Evolutionary conservation across 2,797 vertebrate genomes (phyloP).

Genomic region (Eospalax fontanierii): DNA sequence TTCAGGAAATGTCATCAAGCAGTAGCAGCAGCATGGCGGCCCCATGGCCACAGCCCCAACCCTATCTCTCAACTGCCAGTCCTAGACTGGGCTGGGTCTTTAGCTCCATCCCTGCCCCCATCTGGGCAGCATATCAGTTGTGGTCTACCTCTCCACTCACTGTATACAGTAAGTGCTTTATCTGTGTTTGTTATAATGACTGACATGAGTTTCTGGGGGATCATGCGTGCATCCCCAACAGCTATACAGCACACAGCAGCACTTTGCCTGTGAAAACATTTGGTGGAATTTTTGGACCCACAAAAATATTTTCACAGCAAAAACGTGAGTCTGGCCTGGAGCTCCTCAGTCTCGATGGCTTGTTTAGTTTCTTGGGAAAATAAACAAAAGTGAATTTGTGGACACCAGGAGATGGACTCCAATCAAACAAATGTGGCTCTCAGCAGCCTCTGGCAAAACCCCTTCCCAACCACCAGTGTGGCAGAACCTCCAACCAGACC

Average conservation of each 20-base stretch:
- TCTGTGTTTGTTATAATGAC: background rate
- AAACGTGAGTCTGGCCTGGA: slow-evolving; percentile 38
- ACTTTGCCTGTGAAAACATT: slow-evolving; percentile 72
- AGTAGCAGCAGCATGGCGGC: rapidly evolving
- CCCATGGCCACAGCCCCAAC: rapidly evolving
- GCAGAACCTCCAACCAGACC: background rate
- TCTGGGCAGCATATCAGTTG: rapidly evolving
- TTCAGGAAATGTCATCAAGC: rapidly evolving
- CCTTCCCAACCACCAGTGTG: rapidly evolving
- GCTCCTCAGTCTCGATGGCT: slow-evolving; percentile 44
- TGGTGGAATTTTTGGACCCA: slow-evolving; percentile 74
- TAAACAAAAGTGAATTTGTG: slow-evolving; percentile 71
- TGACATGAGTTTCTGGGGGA: background rate
- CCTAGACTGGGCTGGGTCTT: background rate
- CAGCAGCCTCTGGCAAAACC: rapidly evolving
- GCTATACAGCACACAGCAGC: slow-evolving; percentile 16
- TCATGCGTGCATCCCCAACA: rapidly evolving
- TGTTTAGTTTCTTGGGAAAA: slow-evolving; percentile 68
- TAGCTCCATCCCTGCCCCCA: background rate
- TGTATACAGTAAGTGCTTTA: rapidly evolving
- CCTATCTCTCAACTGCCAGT: rapidly evolving
- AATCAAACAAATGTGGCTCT: background rate
- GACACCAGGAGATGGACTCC: slow-evolving; percentile 29
- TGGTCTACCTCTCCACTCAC: background rate
- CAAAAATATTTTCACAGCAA: slow-evolving; percentile 78